Base-by-base conservation (phyloP, 1,140 invertebrate genomes). In the Drosophila kepulauana region DNA sequence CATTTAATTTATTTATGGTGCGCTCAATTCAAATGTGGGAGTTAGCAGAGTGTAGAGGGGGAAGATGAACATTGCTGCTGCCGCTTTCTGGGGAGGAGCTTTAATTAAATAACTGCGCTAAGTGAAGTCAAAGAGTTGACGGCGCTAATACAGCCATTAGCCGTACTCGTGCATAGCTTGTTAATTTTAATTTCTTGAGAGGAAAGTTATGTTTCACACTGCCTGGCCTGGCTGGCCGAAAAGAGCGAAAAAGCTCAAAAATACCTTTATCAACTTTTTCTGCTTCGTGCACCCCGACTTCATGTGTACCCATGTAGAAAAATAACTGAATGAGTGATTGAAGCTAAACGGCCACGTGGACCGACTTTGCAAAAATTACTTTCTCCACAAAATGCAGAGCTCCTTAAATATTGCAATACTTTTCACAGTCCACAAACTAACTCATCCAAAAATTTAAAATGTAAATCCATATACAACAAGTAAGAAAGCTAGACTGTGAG, bases 1-100 rank as follows among this genome's bases (percentile, higher is more conserved):
- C 84, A 81, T 88, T 88, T 88, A 87, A 87, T 87, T 88, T 89
- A 88, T 88, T 87, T 81, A 87, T 84, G 84, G 80, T 52, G 59
- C 49, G 62, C 49, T 48, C 20, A 67, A 61, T 38, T 38, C 35
- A 35, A 64, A 61, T 13, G 15, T 25, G 11, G 4, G 1, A 52
- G 11, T n/a, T 4, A 16, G 25, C 11, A 13, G 25, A n/a, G 4
- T 7, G 33, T 2, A 35, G 25, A 13, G 28, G 33, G 46, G 52
- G 45, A 51, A 33, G 57, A 33, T 54, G 33, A 43, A 5, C 11
- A 10, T 15, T n/a, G 56, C 62, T 46, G 38, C 11, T 52, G 28
- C 11, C 30, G 28, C 25, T 15, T 54, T 57, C 1, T n/a, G 52
- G 28, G 48, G 13, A 48, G 56, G 68, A 48, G 70, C 70, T 75